Evolutionary conservation across 2,888 invertebrate species (phyloP).

Genomic region (Tryphoninae sp.): DNA sequence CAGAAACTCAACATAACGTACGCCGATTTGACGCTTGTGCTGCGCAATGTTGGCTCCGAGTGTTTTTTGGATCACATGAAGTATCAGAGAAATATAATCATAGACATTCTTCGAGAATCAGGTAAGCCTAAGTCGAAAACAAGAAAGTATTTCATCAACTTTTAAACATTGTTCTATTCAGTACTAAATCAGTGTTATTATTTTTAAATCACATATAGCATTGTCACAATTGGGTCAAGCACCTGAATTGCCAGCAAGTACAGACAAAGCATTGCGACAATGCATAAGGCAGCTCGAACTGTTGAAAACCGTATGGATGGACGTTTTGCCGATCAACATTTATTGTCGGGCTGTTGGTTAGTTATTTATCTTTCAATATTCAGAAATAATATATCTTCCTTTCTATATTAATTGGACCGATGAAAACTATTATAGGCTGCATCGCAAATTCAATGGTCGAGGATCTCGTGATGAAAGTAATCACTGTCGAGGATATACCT

Average conservation of each 20-base stretch:
- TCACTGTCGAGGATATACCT: constrained; percentile 92
- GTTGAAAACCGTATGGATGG: constrained; percentile 93
- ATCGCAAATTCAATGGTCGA: constrained; percentile 87
- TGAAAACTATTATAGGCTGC: constrained; percentile 83
- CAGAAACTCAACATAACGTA: constrained; percentile 85
- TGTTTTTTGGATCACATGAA: constrained; percentile 89
- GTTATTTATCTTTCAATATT: constrained; percentile 67
- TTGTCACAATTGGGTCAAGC: constrained; percentile 81
- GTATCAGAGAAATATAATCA: constrained; percentile 88
- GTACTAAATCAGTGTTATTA: constrained; percentile 60
- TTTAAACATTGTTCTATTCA: constrained; percentile 14
- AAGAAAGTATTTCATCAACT: constrained; percentile 27
- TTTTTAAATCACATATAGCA: constrained; percentile 76
- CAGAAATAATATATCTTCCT: background rate
- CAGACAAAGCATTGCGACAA: constrained; percentile 90
- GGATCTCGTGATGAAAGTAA: constrained; percentile 86
- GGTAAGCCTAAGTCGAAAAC: constrained; percentile 81
- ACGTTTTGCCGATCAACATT: constrained; percentile 89
- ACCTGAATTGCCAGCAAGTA: constrained; percentile 84
- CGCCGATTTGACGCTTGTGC: constrained; percentile 85
- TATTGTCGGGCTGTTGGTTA: constrained; percentile 88
- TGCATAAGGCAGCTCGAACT: constrained; percentile 92
- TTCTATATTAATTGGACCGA: constrained; percentile 5
- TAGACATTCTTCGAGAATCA: constrained; percentile 89
- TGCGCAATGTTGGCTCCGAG: constrained; percentile 87